These are phyloP conservation scores for Chromoteleia sp. DNA, from an alignment of 2,888 invertebrate genomes.

Conservation along the genomic window DNA sequence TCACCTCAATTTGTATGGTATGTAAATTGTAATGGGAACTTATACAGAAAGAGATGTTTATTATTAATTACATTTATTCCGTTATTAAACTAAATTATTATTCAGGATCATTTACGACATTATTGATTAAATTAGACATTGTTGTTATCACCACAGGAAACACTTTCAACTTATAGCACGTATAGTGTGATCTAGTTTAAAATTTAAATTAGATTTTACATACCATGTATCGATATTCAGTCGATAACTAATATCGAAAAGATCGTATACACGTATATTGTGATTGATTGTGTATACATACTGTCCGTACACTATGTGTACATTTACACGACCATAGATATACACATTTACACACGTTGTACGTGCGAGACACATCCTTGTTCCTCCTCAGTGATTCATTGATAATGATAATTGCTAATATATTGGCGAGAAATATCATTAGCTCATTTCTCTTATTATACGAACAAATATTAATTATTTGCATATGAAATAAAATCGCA, in stretches of 20 bases:
- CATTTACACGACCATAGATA: conserved; percentile 1
- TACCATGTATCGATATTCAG: conserved; percentile 48
- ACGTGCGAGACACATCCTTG: conserved; percentile 16
- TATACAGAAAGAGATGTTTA: too few species aligned
- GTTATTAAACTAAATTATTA: conserved; percentile 14
- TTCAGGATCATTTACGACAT: conserved; percentile 4
- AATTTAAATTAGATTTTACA: conserved; percentile 56
- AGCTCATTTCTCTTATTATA: conserved; percentile 5
- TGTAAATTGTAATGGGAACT: too few species aligned
- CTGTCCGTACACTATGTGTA: conserved; percentile 10
- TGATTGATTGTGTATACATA: conserved; percentile 52
- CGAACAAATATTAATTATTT: conserved; percentile 14
- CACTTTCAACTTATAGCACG: conserved; percentile 7
- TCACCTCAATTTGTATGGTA: too few species aligned
- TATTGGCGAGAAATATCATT: conserved; percentile 22
- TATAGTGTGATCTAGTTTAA: conserved; percentile 29
- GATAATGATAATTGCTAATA: conserved; percentile 20
- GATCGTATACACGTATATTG: conserved; percentile 51
- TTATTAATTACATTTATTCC: too few species aligned
- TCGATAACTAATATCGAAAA: conserved; percentile 53
- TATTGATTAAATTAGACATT: conserved; percentile 31
- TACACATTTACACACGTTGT: background rate
- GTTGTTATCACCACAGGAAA: conserved; percentile 28
- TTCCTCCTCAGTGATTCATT: conserved; percentile 19
- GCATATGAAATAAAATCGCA: too few species aligned